Evolutionary conservation across 2,113 vertebrate genomes (phyloP), one percentile per base, ranked within the genome.

Genomic region (Neolamprologus sp.): DNA sequence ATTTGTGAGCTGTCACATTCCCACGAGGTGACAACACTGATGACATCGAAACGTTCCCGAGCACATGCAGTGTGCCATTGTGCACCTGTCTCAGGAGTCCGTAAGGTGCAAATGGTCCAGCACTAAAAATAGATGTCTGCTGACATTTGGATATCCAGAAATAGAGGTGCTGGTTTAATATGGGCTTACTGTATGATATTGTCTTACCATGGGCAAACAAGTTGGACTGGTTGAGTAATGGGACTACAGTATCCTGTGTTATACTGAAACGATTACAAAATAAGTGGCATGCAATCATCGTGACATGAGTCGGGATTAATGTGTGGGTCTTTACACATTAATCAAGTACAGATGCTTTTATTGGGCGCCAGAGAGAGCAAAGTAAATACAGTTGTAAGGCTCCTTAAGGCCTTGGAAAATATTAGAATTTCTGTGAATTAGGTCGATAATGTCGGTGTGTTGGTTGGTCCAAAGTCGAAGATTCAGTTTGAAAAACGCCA

Each of bases 71-170:
- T 80, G 40, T 13, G 57, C 78, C 14, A 12, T 7, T 14, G 23
- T 53, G 91, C 95, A 96, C 96, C 95, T 94, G 93, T 95, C 87
- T 80, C 82, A 49, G 14, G 83, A 87, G 92, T 84, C 60, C 12
- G 87, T 92, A 85, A 94, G 86, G 93, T 12, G 33, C 91, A 84
- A 90, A 89, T 47, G 21, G 85, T 45, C 82, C 6, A 2, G 9
- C 7, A 8, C 93, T 92, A 93, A 93, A 93, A 94, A 95, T 96
- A 96, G 87, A 88, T 3, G 17, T 85, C 82, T 85, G 83, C 79
- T 89, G 93, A 95, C 94, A 93, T 96, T 95, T 92, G 49, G 89
- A 85, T 60, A 83, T 75, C 93, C 92, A 85, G 83, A 91, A 93
- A 90, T 91, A 93, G 90, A 73, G 86, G 87, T 86, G 91, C 84